Evolutionary conservation across 2,888 invertebrate genomes (phyloP), one percentile per base, ranked within the genome.

Genomic region (Philopedon plagiatum): DNA sequence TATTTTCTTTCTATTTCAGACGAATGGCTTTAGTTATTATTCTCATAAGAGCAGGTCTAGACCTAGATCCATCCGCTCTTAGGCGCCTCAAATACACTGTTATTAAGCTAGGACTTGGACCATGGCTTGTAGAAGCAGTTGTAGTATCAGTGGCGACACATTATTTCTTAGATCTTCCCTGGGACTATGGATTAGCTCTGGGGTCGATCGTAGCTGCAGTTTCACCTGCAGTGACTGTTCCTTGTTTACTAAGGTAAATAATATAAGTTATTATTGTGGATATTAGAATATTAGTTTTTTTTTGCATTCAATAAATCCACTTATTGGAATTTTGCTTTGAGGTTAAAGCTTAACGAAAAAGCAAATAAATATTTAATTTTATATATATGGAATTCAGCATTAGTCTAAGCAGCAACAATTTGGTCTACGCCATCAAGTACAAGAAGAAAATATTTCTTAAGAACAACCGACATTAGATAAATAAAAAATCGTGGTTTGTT

Each of bases 211-310:
- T 96, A 71, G 95, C 97, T 0, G 98, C 98, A 0, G 98, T 99
- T 0, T 96, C 97, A 0, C 98, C 98, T 0, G 98, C 98, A 2
- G 98, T 99, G 21, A 94, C 98, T 7, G 98, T 99, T 15, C 98
- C 98, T 0, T 95, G 96, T 78, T 89, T 99, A 74, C 92, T 98
- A 66, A 75, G 75, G 75, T 75, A 69, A 65, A 23, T n/a, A n/a
- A n/a, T 21, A 49, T 5, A 44, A 19, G 7, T 39, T 39, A 15
- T 3, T 39, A 15, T n/a, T n/a, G n/a, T n/a, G n/a, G n/a, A n/a
- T n/a, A n/a, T n/a, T n/a, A n/a, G n/a, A n/a, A n/a, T n/a, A n/a
- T n/a, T n/a, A n/a, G n/a, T n/a, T n/a, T n/a, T n/a, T n/a, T n/a
- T n/a, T n/a, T n/a, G n/a, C n/a, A n/a, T n/a, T n/a, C n/a, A n/a